Base-by-base conservation (phyloP, 2,797 vertebrate species). In the Mormyrops boulengeri region DNA sequence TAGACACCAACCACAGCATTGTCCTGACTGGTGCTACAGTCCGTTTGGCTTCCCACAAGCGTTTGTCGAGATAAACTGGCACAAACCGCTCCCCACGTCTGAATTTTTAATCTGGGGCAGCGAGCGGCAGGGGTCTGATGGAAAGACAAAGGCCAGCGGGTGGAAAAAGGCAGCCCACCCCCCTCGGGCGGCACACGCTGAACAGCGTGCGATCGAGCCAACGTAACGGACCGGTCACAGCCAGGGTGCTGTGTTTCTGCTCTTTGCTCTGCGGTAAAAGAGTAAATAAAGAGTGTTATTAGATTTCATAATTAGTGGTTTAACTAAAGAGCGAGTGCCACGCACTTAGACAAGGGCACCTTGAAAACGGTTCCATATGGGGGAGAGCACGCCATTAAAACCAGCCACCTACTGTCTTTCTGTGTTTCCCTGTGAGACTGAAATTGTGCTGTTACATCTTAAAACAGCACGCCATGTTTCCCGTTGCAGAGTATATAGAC, bases 281-380 rank as follows among this genome's bases (percentile, higher is more conserved):
- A 90, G 87, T 82, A 88, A 85, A 66, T 84, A 85, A 84, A 84
- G 22, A 50, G 87, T 19, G 77, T 84, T 66, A 90, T 88, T 90
- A 88, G 52, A 90, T 88, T 55, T 52, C 57, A 52, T 90, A 88
- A 85, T 90, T 88, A 85, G 53, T 30, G 44, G 69, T 80, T 69
- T 57, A 41, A 90, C 82, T 87, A 11, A 55, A 82, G 85, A 82
- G 22, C 52, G 14, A 69, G 57, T 22, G 62, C 26, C 88, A 41
- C 12, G 6, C 19, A 11, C 53, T 84, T 66, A 55, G 26, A 62
- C 14, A 47, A 90, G 52, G 88, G 52, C 34, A 34, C 41, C 55
- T 11, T 53, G 49, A 90, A 88, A 90, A 47, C 57, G 5, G 87
- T 90, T 90, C 89, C 87, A 90, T 88, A 88, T 90, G 89, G 77